A percentile compares a stretch with the other conserved stretches of the same genome.
These are phyloP conservation scores for Pediacus dermestoides DNA, from an alignment of 2,888 invertebrate genomes.

Conservation along the genomic window DNA sequence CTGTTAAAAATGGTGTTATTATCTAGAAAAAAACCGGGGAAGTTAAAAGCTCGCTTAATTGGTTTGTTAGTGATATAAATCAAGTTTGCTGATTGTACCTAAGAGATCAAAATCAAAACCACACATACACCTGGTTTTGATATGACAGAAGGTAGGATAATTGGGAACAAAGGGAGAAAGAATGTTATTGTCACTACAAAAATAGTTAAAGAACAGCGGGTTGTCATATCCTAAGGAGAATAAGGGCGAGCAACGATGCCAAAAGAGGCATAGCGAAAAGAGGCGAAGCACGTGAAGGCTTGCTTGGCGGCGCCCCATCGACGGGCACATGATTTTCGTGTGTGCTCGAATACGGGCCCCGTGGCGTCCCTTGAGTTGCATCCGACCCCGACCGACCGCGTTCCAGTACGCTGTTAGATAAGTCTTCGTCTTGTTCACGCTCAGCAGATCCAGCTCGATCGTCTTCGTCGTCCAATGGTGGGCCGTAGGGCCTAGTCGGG, in stretches of 20 bases:
- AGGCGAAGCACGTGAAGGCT: constrained; percentile 14
- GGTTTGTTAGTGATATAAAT: too few relatives aligned
- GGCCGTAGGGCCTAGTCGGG: constrained; percentile 58
- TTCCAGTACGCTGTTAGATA: constrained; percentile 43
- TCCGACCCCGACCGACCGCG: constrained; percentile 24
- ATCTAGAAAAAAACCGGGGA: too few relatives aligned
- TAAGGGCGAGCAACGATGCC: constrained; percentile 16
- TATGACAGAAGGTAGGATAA: too few relatives aligned
- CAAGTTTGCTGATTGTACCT: too few relatives aligned
- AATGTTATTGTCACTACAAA: constrained; percentile 44
- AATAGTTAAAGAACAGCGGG: constrained; percentile 29
- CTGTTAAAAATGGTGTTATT: too few relatives aligned
- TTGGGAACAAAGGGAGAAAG: too few relatives aligned
- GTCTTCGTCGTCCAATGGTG: constrained; percentile 52
- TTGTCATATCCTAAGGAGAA: constrained; percentile 37
- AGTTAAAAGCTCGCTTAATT: too few relatives aligned
- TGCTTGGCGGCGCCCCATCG: constrained; percentile 32
- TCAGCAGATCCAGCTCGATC: constrained; percentile 71
- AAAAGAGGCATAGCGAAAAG: constrained; percentile 17
- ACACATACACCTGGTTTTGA: too few relatives aligned
- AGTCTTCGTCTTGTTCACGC: constrained; percentile 63
- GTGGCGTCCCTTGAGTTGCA: constrained; percentile 22
- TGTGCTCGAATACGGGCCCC: constrained; percentile 22
- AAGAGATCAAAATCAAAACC: too few relatives aligned
- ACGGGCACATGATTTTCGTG: constrained; percentile 38